Conservation (phyloP, 2,888 invertebrate genomes). For the Biston betularia region DNA sequence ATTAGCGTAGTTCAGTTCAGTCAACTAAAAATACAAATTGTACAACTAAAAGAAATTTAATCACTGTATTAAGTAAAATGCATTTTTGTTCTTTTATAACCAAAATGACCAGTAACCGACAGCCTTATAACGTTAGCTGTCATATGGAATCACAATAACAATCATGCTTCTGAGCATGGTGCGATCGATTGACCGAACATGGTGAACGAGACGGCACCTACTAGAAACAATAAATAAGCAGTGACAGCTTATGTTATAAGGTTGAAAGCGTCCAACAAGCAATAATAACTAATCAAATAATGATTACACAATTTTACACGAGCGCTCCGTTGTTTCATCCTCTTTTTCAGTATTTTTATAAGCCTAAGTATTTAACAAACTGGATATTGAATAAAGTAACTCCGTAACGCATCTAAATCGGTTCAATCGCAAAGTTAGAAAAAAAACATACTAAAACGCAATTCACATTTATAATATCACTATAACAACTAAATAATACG, state of each 20-base stretch:
- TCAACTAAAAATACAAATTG: background rate
- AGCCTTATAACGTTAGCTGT: background rate
- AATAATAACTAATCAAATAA: constrained; percentile 1
- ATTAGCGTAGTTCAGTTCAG: background rate
- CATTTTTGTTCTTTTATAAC: background rate
- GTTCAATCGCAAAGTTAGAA: no score
- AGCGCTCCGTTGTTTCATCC: no score
- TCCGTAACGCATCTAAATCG: no score
- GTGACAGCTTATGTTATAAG: background rate
- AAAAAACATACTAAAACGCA: no score
- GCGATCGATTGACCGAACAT: no score
- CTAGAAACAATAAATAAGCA: background rate
- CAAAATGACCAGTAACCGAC: background rate
- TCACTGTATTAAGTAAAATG: constrained; percentile 2
- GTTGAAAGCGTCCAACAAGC: background rate
- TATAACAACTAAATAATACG: constrained; percentile 1
- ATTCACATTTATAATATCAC: no score
- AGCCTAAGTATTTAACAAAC: no score
- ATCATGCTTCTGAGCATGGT: background rate
- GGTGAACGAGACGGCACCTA: no score
- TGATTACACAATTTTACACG: background rate
- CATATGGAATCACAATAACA: background rate
- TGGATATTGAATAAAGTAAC: no score
- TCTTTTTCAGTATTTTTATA: no score
- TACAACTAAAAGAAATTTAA: background rate